Evolutionary conservation across 1,140 invertebrate species (phyloP), one percentile per base, ranked within the genome.

Genomic region (Diachasmimorpha longicaudata): DNA sequence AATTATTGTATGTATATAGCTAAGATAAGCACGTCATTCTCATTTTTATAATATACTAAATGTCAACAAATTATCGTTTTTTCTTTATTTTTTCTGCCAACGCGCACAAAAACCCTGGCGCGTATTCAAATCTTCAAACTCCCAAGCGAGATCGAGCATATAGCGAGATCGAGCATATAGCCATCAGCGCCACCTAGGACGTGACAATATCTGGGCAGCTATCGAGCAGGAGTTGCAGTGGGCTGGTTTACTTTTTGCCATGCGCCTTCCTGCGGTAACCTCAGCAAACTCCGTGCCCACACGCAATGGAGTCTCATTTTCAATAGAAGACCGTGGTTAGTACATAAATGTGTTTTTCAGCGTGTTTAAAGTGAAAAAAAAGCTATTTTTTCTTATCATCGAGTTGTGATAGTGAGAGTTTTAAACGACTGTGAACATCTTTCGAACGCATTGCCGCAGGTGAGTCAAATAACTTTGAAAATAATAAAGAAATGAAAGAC

Each of bases 231-330:
- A n/a, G n/a, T n/a, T n/a, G n/a, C n/a, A n/a, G n/a, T n/a, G n/a
- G n/a, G n/a, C n/a, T n/a, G n/a, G n/a, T n/a, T n/a, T n/a, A 31
- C 36, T 69, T 42, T 68, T 70, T 70, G 48, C 71, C 63, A 74
- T 58, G 78, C 78, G 75, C 78, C 75, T 73, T 72, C 25, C 48
- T 37, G 74, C 79, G 79, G 80, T 81, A 84, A 79, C 80, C 81
- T 81, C 80, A 80, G 79, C 70, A 81, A 84, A 86, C 84, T 85
- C 82, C 81, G 84, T 86, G 85, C 83, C 83, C n/a, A n/a, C n/a
- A 84, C 85, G 84, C 80, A 81, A 85, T 86, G 84, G 85, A 85
- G 85, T 81, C 82, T 85, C 82, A 82, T 84, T 85, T 85, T 83
- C 83, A 82, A 82, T 84, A 83, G 85, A 84, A 39, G 42, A 83